A percentile compares a stretch with the other conserved stretches of the same genome.
Conservation (phyloP, 2,888 invertebrate genomes). For the Acanthosepion pharaonis region DNA sequence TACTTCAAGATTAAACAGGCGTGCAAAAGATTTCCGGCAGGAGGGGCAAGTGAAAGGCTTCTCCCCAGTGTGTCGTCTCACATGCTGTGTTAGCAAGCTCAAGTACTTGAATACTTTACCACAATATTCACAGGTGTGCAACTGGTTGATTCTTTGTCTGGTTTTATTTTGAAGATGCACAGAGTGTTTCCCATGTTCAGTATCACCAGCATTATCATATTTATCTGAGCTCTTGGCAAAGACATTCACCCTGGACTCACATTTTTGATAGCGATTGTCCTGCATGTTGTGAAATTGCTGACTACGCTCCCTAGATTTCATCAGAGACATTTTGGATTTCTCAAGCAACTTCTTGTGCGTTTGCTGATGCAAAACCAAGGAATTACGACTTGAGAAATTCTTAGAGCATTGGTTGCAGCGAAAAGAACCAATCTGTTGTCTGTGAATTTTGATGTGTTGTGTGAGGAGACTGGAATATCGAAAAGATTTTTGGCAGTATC, state of each 20-base stretch:
- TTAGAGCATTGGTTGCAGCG: background rate
- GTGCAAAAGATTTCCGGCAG: background rate
- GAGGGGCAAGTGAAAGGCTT: background rate
- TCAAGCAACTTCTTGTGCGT: background rate
- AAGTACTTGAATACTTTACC: background rate
- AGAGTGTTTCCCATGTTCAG: background rate
- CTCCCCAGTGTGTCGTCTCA: background rate
- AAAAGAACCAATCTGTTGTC: background rate
- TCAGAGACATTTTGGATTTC: background rate
- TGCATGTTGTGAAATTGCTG: background rate
- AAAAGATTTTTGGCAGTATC: background rate
- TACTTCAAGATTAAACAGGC: background rate
- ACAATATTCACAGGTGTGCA: background rate
- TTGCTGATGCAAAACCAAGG: background rate
- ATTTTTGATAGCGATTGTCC: background rate
- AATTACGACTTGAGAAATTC: background rate
- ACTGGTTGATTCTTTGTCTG: background rate
- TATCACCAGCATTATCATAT: background rate
- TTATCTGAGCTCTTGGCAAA: background rate
- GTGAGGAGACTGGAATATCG: background rate
- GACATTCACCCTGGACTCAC: background rate
- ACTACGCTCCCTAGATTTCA: background rate
- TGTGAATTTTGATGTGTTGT: background rate
- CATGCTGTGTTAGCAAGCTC: background rate
- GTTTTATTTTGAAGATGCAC: background rate